Evolutionary conservation across 2,113 vertebrate genomes (phyloP), one percentile per base, ranked within the genome.

Genomic region (Hypomesus transpacificus): DNA sequence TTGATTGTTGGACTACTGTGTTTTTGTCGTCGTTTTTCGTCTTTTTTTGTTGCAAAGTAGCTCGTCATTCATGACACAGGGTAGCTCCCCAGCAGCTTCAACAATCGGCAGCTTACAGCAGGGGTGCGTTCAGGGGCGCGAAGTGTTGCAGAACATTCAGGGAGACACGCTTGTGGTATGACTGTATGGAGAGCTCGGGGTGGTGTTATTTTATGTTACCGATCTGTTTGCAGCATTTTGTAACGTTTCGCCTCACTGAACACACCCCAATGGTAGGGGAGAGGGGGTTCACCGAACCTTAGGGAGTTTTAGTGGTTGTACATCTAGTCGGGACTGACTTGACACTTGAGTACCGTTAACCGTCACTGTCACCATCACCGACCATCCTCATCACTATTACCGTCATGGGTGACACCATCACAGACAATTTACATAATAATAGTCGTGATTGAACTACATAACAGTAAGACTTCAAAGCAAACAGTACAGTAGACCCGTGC

Each of bases 1-100:
- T 86, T 72, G 75, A 85, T 85, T 87, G 78, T 76, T 78, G 75
- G 79, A 75, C 78, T 80, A 69, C 65, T 72, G 81, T 78, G 13
- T 50, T 71, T 76, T 20, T 61, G 21, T 70, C 7, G 9, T 56
- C 50, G 54, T 61, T 62, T 66, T 71, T 76, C 31, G 69, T 69
- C 26, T 21, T 46, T 28, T 64, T 64, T 64, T 11, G 9, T 64
- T 64, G 31, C 70, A 73, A 77, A 77, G 51, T 52, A 68, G 56
- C 71, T 82, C 76, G 50, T 75, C 75, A 81, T 74, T 77, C 81
- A 85, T 70, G 69, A 82, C 34, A 61, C 72, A 75, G 79, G 74
- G 67, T 8, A 71, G 28, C 57, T 58, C 70, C 76, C 17, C 20
- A n/a, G 85, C 84, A 84, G 82, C 74, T 77, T 77, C 75, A 73